Conservation (phyloP, 1,140 invertebrate genomes). For the Danaus plexippus region DNA sequence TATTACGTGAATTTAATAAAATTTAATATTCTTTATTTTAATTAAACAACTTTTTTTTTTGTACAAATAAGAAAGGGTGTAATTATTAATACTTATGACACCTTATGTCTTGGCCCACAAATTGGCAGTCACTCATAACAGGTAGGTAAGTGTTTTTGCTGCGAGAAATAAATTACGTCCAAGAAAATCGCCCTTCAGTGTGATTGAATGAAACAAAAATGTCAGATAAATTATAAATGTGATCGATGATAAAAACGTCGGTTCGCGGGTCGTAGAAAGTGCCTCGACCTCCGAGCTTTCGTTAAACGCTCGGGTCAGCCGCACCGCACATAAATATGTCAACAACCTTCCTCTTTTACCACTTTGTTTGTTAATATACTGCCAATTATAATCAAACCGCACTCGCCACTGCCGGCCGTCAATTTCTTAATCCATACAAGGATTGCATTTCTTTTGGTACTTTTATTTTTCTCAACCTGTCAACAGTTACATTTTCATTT, state of each 20-base stretch:
- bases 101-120: slow-evolving; percentile 5
- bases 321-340: slow-evolving; percentile 60
- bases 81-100: too few species aligned
- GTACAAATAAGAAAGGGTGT: too few species aligned
- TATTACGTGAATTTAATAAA: too few species aligned
- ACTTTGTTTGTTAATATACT: slow-evolving; percentile 68
- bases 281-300: slow-evolving; percentile 61
- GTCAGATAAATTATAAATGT: slow-evolving; percentile 54
- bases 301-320: slow-evolving; percentile 56
- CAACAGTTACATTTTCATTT: slow-evolving; percentile 17
- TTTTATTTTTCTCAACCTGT: slow-evolving; percentile 28
- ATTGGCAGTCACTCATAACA: background rate
- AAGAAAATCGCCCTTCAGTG: slow-evolving; percentile 4
- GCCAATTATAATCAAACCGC: slow-evolving; percentile 69
- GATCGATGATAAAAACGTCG: slow-evolving; percentile 65
- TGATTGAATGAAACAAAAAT: slow-evolving; percentile 30
- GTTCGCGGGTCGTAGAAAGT: slow-evolving; percentile 61
- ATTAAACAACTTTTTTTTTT: too few species aligned
- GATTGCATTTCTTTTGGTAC: slow-evolving; percentile 31
- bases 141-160: background rate
- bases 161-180: slow-evolving; percentile 12
- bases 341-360: slow-evolving; percentile 48
- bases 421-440: slow-evolving; percentile 57
- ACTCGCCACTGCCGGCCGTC: slow-evolving; percentile 46
- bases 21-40: too few species aligned